Conservation (phyloP, 2,888 invertebrate genomes). For the Pedicia rivosa region DNA sequence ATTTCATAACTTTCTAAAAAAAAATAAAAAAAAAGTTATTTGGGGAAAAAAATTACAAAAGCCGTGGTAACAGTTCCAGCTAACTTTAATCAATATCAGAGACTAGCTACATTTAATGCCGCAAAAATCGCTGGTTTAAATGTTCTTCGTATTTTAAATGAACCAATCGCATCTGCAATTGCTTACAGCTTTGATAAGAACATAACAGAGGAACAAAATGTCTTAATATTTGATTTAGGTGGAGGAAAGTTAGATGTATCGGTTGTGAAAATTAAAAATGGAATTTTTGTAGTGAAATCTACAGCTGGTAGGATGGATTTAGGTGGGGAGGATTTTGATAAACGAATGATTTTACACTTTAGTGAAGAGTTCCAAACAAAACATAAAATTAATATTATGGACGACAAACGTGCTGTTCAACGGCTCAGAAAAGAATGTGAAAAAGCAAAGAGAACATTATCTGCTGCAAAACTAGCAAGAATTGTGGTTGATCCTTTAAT, state of each 20-base stretch:
- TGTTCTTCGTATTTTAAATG: constrained; percentile 84
- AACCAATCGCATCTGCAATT: constrained; percentile 86
- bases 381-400: constrained; percentile 49
- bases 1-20: too few relatives aligned
- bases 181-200: constrained; percentile 87
- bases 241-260: constrained; percentile 97
- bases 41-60: constrained; percentile 75
- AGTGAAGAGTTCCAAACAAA: constrained; percentile 78
- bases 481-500: constrained; percentile 63
- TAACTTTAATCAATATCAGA: constrained; percentile 82
- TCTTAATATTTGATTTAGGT: constrained; percentile 73
- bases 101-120: constrained; percentile 87
- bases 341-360: constrained; percentile 78
- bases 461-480: constrained; percentile 57
- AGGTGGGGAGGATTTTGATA: constrained; percentile 89
- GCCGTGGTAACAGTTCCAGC: constrained; percentile 88
- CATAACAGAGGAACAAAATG: constrained; percentile 66
- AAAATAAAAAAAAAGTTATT: too few relatives aligned
- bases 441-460: constrained; percentile 59
- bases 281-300: constrained; percentile 90
- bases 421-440: constrained; percentile 61
- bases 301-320: constrained; percentile 92
- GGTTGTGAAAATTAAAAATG: constrained; percentile 88
- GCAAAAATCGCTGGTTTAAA: constrained; percentile 86
- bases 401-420: constrained; percentile 47